Conservation (phyloP, 2,797 vertebrate species). For the Etheostoma nigrum region DNA sequence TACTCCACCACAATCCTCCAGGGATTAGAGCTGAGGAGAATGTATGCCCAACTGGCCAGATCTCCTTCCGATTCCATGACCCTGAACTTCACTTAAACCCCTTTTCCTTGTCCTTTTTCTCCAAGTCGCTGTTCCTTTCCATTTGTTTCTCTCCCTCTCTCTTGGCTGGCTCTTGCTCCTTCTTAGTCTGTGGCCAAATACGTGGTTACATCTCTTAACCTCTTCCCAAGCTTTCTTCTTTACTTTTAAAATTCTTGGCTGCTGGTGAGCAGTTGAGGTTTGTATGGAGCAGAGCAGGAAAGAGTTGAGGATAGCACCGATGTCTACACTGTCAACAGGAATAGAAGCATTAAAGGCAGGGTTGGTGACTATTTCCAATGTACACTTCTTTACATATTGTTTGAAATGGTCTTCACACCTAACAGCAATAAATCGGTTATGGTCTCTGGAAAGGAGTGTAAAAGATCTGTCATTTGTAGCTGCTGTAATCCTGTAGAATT, state of each 20-base stretch:
- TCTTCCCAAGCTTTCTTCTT: slow-evolving; percentile 72
- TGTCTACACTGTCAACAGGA: slow-evolving; percentile 17
- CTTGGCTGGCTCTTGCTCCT: slow-evolving; percentile 47
- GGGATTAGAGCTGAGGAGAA: slow-evolving; percentile 46
- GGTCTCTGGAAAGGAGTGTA: too few relatives aligned
- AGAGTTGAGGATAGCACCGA: slow-evolving; percentile 12
- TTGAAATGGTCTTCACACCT: too few relatives aligned
- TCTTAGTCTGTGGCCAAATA: slow-evolving; percentile 54
- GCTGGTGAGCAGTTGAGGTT: slow-evolving; percentile 41
- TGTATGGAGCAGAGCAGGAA: slow-evolving; percentile 31
- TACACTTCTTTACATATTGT: too few relatives aligned
- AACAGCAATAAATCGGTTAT: too few relatives aligned
- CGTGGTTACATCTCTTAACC: slow-evolving; percentile 72
- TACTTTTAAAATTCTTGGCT: slow-evolving; percentile 58
- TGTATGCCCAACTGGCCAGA: slow-evolving; percentile 59
- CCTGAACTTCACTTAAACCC: slow-evolving; percentile 72
- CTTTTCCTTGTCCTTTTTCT: slow-evolving; percentile 35
- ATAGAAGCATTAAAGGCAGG: neutral
- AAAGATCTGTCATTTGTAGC: too few relatives aligned
- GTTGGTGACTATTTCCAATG: too few relatives aligned
- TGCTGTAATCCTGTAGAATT: too few relatives aligned
- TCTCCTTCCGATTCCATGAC: slow-evolving; percentile 68
- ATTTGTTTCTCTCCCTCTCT: slow-evolving; percentile 47
- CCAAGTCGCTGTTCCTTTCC: slow-evolving; percentile 37
- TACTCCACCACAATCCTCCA: slow-evolving; percentile 63